A percentile compares a stretch with the other conserved stretches of the same genome.
Evolutionary conservation across 2,888 invertebrate species (phyloP).

Genomic region (Leistus spinibarbis): DNA sequence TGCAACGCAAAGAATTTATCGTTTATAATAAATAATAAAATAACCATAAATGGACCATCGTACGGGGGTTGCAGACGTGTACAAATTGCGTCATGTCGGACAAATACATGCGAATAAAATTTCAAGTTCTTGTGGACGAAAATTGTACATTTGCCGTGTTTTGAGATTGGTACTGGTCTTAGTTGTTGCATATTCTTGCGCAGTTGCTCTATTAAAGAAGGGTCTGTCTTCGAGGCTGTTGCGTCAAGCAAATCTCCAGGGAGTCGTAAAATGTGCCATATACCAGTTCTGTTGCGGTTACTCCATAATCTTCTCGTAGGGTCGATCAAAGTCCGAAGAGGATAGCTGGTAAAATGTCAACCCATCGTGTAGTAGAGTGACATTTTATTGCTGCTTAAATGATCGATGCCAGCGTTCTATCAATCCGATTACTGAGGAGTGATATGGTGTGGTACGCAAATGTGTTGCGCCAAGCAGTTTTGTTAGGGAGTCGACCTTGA

Average conservation of each 20-base stretch:
- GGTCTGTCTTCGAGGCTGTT: too few species aligned
- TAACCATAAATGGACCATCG: conserved; percentile 38
- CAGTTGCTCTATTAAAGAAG: too few species aligned
- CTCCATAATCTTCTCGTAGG: conserved; percentile 47
- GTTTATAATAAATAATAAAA: not conserved
- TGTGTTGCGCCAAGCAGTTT: conserved; percentile 43
- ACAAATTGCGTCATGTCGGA: conserved; percentile 7
- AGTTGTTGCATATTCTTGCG: conserved; percentile 1
- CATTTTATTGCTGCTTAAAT: conserved; percentile 46
- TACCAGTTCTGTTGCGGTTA: conserved; percentile 48
- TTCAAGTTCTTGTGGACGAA: conserved; percentile 40
- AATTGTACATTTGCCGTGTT: not conserved
- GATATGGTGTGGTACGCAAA: conserved; percentile 48
- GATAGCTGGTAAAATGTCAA: conserved; percentile 47
- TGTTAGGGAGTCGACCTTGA: not conserved
- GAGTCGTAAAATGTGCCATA: conserved; percentile 47
- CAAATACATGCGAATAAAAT: conserved; percentile 39
- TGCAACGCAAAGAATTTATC: conserved; percentile 7
- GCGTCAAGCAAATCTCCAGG: conserved; percentile 41
- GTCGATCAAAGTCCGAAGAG: conserved; percentile 49
- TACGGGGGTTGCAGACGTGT: conserved; percentile 40
- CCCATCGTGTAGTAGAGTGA: conserved; percentile 46
- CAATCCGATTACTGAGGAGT: conserved; percentile 52
- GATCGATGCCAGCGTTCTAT: conserved; percentile 47
- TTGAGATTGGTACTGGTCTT: not conserved